Base-by-base conservation (phyloP, 1,140 invertebrate genomes). In the Mactra quadrangularis region DNA sequence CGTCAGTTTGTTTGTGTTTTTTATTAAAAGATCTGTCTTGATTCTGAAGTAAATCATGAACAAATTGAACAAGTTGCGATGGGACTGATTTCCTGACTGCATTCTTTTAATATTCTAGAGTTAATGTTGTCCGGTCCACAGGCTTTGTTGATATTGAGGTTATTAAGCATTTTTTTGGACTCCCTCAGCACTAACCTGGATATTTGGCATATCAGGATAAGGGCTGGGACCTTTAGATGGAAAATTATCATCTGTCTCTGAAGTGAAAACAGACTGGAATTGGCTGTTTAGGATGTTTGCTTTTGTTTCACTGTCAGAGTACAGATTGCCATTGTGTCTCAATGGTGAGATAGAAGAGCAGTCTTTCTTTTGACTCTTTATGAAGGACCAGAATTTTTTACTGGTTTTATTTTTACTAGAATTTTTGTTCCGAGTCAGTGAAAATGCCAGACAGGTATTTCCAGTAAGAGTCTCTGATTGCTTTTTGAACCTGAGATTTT, bases 1-100 rank as follows among this genome's bases (percentile, higher is more conserved):
- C 33, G 47, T 86, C 82, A 47, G 72, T 81, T 68, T 83, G 79
- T 62, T 81, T 76, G 38, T 38, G 38, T 41, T 41, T 41, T 41
- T 41, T 41, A 15, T 41, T 41, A 7, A 7, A 41, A 41, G 38
- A 38, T 15, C 45, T 66, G 3, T 78, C 62, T 4, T 66, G 9
- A 41, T 66, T 66, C 17, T 2, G 1, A 17, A 57, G 15, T 31
- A 78, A 29, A 25, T 64, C 75, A 22, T 64, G 57, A n/a, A 35
- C 57, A 29, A 64, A 66, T 47, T 78, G 57, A 35, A 64, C 31
- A 3, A 66, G n/a, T 66, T 78, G 75, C 9, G 75, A n/a, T n/a
- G n/a, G n/a, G n/a, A n/a, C n/a, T n/a, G n/a, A n/a, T n/a, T n/a
- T 60, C 57, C 9, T 60, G 4, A 35, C 11, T 4, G 57, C 57